Evolutionary conservation across 1,140 invertebrate species (phyloP).

Genomic region (Muscidifurax raptorellus): DNA sequence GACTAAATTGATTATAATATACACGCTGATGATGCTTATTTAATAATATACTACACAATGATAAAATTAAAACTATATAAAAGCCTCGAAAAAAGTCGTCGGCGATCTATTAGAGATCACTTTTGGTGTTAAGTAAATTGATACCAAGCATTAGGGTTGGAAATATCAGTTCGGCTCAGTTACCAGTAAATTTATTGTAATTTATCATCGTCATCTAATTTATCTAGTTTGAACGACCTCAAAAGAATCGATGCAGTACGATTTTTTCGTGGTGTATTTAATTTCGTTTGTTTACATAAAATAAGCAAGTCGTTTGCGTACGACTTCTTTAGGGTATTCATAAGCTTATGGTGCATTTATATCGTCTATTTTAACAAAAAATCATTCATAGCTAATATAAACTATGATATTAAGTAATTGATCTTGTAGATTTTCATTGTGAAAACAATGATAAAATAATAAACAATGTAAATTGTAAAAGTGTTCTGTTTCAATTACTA

Average conservation of each 20-base stretch:
- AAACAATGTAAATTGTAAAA: not conserved
- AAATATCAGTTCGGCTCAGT: conserved; percentile 30
- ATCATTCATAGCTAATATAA: not conserved
- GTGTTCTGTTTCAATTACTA: not conserved
- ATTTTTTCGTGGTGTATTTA: not conserved
- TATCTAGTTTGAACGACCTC: not conserved
- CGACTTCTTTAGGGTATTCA: not conserved
- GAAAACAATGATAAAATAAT: not conserved
- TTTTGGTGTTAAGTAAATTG: conserved; percentile 30
- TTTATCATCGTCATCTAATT: not conserved
- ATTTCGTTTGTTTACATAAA: not conserved
- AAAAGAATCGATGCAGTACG: not conserved
- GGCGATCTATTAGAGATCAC: not conserved
- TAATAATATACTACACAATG: conserved; percentile 4
- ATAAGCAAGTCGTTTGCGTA: not conserved
- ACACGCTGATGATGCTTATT: not conserved
- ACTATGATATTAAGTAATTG: conserved; percentile 12
- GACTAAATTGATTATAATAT: conserved; percentile 4
- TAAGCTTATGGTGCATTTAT: not conserved
- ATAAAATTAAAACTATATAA: conserved; percentile 17
- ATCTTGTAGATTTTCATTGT: conserved; percentile 10
- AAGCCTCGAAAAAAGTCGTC: conserved; percentile 21
- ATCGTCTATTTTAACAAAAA: not conserved
- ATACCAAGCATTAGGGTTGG: conserved; percentile 11
- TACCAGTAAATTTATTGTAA: not conserved